Evolutionary conservation across 2,888 invertebrate species (phyloP).

Genomic region (Drosophila putrida): DNA sequence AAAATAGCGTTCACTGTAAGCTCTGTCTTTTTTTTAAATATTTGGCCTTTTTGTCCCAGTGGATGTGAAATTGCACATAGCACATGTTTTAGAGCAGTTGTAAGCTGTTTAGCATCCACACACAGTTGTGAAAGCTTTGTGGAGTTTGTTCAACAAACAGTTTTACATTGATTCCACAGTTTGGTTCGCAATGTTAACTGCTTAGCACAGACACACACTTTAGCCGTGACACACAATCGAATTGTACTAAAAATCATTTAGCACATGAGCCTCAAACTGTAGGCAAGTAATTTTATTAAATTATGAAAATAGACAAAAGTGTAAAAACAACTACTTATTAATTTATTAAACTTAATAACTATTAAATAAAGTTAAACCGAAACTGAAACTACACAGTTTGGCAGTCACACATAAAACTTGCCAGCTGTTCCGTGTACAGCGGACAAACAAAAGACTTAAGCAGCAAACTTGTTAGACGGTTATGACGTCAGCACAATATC

Average conservation of each 20-base stretch:
- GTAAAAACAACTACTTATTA: not conserved
- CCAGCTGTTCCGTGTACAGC: not conserved
- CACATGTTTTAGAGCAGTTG: not conserved
- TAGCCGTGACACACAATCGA: slow-evolving; percentile 15
- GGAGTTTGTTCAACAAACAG: slow-evolving; percentile 3
- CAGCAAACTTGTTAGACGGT: slow-evolving; percentile 64
- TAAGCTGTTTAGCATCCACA: not conserved
- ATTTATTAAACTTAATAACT: not conserved
- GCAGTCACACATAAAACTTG: slow-evolving; percentile 6
- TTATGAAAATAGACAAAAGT: slow-evolving; percentile 6
- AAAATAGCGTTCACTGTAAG: no score
- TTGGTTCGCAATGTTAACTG: not conserved
- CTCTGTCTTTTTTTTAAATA: no score
- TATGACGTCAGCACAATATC: not conserved
- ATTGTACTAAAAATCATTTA: slow-evolving; percentile 18
- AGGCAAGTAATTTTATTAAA: not conserved
- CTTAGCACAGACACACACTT: slow-evolving; percentile 33
- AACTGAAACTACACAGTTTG: slow-evolving; percentile 20
- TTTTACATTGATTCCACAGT: slow-evolving; percentile 1
- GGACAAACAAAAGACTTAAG: slow-evolving; percentile 76
- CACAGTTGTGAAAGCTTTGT: not conserved
- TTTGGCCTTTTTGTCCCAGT: not conserved
- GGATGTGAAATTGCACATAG: not conserved
- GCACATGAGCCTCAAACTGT: slow-evolving; percentile 7
- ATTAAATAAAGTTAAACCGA: not conserved